Percentiles rank a stretch among this genome's conserved stretches.
Conservation (phyloP, 2,113 vertebrate genomes). For the Ceyx margarethae region DNA sequence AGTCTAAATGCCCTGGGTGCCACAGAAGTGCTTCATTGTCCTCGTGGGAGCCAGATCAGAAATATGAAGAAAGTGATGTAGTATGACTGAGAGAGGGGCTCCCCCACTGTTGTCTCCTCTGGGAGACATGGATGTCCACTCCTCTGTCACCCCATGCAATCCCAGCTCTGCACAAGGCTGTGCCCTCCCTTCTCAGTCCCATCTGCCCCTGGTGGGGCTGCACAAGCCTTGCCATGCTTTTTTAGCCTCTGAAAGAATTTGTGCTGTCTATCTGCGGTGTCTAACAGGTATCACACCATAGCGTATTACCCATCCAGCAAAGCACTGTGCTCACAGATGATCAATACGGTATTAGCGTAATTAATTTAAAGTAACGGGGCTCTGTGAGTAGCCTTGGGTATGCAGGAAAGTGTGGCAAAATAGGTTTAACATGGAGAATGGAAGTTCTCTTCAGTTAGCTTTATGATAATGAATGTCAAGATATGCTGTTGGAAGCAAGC, state of each 20-base stretch:
- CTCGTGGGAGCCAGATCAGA: background rate
- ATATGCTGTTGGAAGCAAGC: constrained; percentile 15
- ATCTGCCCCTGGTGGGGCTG: background rate
- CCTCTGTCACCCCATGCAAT: background rate
- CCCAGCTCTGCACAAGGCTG: background rate
- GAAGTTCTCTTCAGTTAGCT: constrained; percentile 29
- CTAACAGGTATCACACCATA: background rate
- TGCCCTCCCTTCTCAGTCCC: background rate
- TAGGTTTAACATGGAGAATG: constrained; percentile 6
- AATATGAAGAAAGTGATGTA: background rate
- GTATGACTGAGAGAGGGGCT: background rate
- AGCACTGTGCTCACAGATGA: background rate
- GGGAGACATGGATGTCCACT: fast-evolving
- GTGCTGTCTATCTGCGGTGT: background rate
- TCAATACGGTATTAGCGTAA: constrained; percentile 45
- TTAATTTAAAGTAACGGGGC: constrained; percentile 62
- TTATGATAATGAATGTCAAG: constrained; percentile 65
- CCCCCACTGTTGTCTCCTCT: fast-evolving
- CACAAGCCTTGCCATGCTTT: fast-evolving
- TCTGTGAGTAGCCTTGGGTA: constrained; percentile 50
- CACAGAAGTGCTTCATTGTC: background rate
- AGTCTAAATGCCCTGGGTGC: fast-evolving
- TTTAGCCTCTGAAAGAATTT: background rate
- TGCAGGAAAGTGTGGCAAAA: constrained; percentile 51
- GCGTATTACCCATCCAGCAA: background rate